phyloP scores from a whole-genome alignment of 2,888 invertebrate species.

The Heliconius cydno region DNA sequence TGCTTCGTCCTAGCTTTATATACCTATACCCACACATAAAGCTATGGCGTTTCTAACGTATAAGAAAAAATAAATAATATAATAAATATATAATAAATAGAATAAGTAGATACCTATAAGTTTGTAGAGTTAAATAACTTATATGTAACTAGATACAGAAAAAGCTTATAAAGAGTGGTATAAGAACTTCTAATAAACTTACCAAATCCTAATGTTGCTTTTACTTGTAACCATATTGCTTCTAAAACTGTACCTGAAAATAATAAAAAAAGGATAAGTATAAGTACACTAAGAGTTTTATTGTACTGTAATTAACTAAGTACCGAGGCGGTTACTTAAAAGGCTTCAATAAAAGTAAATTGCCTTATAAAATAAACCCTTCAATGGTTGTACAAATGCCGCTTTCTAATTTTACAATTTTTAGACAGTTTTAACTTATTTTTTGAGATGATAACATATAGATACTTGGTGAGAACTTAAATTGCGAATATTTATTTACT shows the following conservation, averaged over 20 bases:
- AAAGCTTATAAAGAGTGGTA: neutral
- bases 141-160: neutral
- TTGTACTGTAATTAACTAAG: conserved; percentile 34
- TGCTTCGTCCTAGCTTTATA: no score
- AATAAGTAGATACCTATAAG: no score
- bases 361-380: conserved; percentile 57
- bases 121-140: no score
- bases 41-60: no score
- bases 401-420: conserved; percentile 39
- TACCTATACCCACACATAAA: no score
- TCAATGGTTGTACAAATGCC: conserved; percentile 46
- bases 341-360: conserved; percentile 46
- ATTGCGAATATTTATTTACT: neutral
- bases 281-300: conserved; percentile 26
- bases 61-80: no score
- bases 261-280: conserved; percentile 40
- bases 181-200: neutral
- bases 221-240: neutral
- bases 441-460: conserved; percentile 26
- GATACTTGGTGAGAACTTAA: neutral
- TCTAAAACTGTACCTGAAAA: conserved; percentile 46
- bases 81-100: no score
- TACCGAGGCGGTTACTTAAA: conserved; percentile 52
- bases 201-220: conserved; percentile 8
- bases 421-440: conserved; percentile 29